A percentile compares a stretch with the other conserved stretches of the same genome.
Conservation (phyloP, 1,140 invertebrate genomes). For the Drosophila bipectinata region DNA sequence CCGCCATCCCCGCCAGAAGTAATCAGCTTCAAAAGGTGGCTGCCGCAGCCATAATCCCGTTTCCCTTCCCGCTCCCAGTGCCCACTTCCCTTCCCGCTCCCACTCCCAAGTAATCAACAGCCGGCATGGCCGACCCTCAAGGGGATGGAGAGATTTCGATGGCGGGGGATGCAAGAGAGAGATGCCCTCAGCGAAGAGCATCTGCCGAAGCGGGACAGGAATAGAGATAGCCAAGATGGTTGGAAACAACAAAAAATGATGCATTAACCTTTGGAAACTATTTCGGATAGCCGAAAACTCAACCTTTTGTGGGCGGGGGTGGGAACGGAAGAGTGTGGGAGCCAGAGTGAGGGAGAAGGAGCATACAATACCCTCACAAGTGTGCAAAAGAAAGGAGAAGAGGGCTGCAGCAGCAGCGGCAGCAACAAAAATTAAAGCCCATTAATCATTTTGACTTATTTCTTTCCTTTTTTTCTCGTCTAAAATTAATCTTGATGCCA, state of each 20-base stretch:
- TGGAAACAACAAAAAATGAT: slow-evolving; percentile 43
- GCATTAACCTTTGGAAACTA: slow-evolving; percentile 64
- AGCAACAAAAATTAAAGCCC: slow-evolving; percentile 78
- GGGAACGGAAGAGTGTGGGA: slow-evolving; percentile 8
- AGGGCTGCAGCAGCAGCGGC: slow-evolving; percentile 17
- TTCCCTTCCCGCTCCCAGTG: no score
- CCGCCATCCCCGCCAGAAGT: slow-evolving; percentile 6
- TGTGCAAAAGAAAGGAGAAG: slow-evolving; percentile 24
- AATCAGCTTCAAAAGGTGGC: slow-evolving; percentile 43
- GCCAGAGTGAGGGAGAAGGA: slow-evolving; percentile 10
- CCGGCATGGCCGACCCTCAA: slow-evolving; percentile 29
- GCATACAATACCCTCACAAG: slow-evolving; percentile 15
- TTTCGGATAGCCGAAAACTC: slow-evolving; percentile 44
- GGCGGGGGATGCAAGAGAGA: slow-evolving; percentile 2
- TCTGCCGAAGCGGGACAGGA: slow-evolving; percentile 4
- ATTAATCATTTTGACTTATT: slow-evolving; percentile 84
- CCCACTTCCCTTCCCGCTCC: slow-evolving; percentile 14
- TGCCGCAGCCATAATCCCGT: slow-evolving; percentile 41
- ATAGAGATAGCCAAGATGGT: slow-evolving; percentile 54
- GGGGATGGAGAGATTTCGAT: slow-evolving; percentile 18
- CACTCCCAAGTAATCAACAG: slow-evolving; percentile 26
- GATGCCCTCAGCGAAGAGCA: slow-evolving; percentile 1
- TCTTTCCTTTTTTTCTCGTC: slow-evolving; percentile 79
- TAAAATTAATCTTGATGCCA: slow-evolving; percentile 83
- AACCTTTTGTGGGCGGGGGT: slow-evolving; percentile 27